phyloP scores from a whole-genome alignment of 2,888 invertebrate genomes.

The Beris morrisii region DNA sequence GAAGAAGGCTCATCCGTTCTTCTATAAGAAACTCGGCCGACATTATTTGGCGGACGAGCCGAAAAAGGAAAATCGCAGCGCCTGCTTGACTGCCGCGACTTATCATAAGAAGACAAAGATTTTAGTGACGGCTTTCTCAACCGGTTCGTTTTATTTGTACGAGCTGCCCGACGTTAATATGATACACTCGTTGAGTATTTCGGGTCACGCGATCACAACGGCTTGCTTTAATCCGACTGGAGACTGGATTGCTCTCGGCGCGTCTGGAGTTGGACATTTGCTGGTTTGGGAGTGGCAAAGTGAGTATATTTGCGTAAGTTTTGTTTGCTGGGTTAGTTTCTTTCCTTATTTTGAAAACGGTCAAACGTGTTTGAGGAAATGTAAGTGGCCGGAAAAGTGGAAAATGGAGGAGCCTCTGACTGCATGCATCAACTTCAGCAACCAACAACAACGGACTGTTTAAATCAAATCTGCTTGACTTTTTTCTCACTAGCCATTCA shows the following conservation, averaged over 20 bases:
- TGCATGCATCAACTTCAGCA: too few species aligned
- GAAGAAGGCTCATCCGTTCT: slow-evolving; percentile 57
- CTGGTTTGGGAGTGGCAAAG: slow-evolving; percentile 99
- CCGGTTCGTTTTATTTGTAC: slow-evolving; percentile 89
- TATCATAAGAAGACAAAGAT: slow-evolving; percentile 81
- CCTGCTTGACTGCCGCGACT: slow-evolving; percentile 75
- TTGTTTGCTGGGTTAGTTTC: background rate
- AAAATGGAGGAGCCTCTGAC: too few species aligned
- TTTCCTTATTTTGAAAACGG: background rate
- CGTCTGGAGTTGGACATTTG: slow-evolving; percentile 85
- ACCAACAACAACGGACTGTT: too few species aligned
- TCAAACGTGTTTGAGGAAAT: too few species aligned
- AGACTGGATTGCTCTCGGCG: slow-evolving; percentile 96
- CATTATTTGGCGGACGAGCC: slow-evolving; percentile 76
- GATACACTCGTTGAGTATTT: slow-evolving; percentile 87
- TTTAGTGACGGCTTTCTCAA: slow-evolving; percentile 86
- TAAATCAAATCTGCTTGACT: too few species aligned
- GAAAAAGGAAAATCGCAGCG: slow-evolving; percentile 64
- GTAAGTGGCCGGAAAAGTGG: too few species aligned
- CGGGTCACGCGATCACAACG: slow-evolving; percentile 79
- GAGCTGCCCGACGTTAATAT: slow-evolving; percentile 93
- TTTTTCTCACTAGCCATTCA: too few species aligned
- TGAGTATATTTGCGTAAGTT: slow-evolving; percentile 47
- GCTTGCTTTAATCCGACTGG: slow-evolving; percentile 83
- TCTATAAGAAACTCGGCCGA: slow-evolving; percentile 70